A percentile compares a stretch with the other conserved stretches of the same genome.
These are phyloP conservation scores for Pachypanchax playfairii DNA, from an alignment of 2,113 vertebrate genomes.

Conservation along the genomic window DNA sequence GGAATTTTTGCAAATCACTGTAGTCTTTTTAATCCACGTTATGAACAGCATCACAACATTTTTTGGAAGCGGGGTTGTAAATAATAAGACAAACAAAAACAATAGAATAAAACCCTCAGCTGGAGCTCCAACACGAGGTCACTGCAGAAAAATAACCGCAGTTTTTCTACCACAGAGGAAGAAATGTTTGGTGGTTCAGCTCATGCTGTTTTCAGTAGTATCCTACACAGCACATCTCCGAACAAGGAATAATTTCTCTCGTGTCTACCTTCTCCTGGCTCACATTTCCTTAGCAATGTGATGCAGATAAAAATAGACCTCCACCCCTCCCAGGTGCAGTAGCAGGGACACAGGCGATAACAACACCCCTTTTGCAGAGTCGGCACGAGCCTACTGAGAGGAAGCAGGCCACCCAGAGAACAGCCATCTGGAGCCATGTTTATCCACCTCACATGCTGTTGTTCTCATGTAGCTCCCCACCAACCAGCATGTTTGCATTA, in stretches of 20 bases:
- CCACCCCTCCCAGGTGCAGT: conserved; percentile 52
- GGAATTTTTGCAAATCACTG: no score
- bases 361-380: conserved; percentile 57
- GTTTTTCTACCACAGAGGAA: not conserved
- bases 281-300: conserved; percentile 60
- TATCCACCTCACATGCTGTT: conserved; percentile 32
- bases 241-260: conserved; percentile 34
- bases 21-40: no score
- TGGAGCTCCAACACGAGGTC: not conserved
- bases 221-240: conserved; percentile 24
- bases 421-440: conserved; percentile 63
- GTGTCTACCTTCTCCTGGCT: conserved; percentile 25
- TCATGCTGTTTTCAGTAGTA: conserved; percentile 21
- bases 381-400: conserved; percentile 57
- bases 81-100: not conserved
- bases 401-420: conserved; percentile 58
- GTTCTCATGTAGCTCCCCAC: conserved; percentile 31
- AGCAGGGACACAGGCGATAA: conserved; percentile 72
- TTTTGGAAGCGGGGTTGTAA: no score
- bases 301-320: conserved; percentile 68
- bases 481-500: conserved; percentile 40
- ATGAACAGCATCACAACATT: no score
- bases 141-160: conserved; percentile 7
- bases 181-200: conserved; percentile 10
- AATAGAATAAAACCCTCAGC: not conserved